Base-by-base conservation (phyloP, 1,140 invertebrate species). In the Formica selysi region DNA sequence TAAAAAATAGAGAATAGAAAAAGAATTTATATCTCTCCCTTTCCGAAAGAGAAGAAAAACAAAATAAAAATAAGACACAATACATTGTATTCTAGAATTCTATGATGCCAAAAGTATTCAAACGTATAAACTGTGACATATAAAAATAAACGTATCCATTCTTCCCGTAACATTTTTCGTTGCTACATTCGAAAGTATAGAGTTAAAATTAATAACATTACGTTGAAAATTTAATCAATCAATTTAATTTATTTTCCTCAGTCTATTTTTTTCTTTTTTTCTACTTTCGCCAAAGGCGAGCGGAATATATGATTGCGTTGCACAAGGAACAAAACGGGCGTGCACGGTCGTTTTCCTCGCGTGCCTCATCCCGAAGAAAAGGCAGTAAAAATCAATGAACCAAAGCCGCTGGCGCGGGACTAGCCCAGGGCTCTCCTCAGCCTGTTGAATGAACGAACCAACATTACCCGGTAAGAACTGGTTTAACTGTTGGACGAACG, bases 361-460 rank as follows among this genome's bases (percentile, higher is more conserved):
- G 41, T 74, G 26, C 38, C 79, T 83, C 79, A 71, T 83, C 38
- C 68, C 54, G 79, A 83, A 74, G 79, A 83, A 83, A 83, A 74
- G 79, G 38, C 54, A 61, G 79, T 83, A 83, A 83, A 83, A 83
- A 83, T 83, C 79, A 83, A 83, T 83, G 79, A 83, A 48, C 68
- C 79, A 83, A 74, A 83, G 68, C 79, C 54, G 67, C 67, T 29
- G 67, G 79, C 79, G 51, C 79, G 79, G 79, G 68, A 83, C 79
- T 74, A 83, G 79, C 79, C 79, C 79, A 83, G 68, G 79, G 79
- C 68, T 83, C 79, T 83, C 19, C 51, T 61, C 79, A 83, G 79
- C 79, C 79, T 83, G 79, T 83, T 83, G 79, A 83, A 83, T 83
- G 79, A 74, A 71, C 78, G 65, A 80, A 83, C 54, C 32, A 83